Base-by-base conservation (phyloP, 1,140 invertebrate species). In the Lucilia sericata region DNA sequence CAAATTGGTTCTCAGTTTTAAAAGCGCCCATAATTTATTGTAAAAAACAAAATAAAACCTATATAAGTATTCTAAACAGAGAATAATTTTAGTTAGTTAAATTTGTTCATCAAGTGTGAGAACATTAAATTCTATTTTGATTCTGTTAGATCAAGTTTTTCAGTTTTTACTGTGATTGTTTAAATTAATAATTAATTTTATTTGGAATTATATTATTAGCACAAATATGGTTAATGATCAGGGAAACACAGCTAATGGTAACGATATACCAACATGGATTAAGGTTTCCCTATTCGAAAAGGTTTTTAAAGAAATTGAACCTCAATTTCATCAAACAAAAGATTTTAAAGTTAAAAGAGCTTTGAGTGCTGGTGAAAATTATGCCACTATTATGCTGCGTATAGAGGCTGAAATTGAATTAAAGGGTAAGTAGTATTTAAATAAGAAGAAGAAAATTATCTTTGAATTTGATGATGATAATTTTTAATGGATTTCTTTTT, bases 311-410 rank as follows among this genome's bases (percentile, higher is more conserved):
- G 55, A 86, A 13, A 86, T 60, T n/a, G 85, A 89, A 4, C 60
- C 84, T n/a, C 86, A 86, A 82, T 2, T 60, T 87, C 2, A 88
- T 86, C 86, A 70, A n/a, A 83, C 90, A 2, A 84, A 34, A 3
- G 81, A 86, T 13, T 82, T 90, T 17, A 74, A 65, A 14, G 84
- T 87, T 0, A 87, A 85, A 10, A 86, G 87, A 0, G 89, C 88
- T 7, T 87, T 88, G 0, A 82, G 86, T 70, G 88, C 90, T 30
- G 90, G 90, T 1, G 90, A 91, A 19, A 91, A 91, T 55, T 91
- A 91, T 84, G 86, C 88, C 10, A 91, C 89, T 80, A 82, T 89
- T 5, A 89, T 91, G 87, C 30, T 89, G 21, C 82, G 87, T 9
- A 47, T 88, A 5, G 81, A 85, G 14, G 86, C 88, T 9, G 87